Base-by-base conservation (phyloP, 2,113 vertebrate species). In the Callaeas wilsoni region DNA sequence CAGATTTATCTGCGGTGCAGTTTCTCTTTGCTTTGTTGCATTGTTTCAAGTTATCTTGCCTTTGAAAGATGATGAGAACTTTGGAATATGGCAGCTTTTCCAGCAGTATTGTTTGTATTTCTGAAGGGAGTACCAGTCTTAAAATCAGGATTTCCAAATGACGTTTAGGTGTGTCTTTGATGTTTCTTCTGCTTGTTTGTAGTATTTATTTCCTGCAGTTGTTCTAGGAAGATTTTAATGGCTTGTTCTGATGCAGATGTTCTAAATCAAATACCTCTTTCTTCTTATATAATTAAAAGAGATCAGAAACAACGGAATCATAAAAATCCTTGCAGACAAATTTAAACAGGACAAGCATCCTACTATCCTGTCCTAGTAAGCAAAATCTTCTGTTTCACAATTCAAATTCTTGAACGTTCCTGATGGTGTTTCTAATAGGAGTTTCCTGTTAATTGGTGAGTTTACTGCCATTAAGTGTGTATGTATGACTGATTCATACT, bases 41-140 rank as follows among this genome's bases (percentile, higher is more conserved):
- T 92, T 94, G 27, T 95, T 91, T 90, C 27, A 70, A 33, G 18
- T 85, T 86, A 63, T 77, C 37, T 76, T 88, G 50, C 59, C 52
- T 88, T 92, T 92, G 47, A 88, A 90, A 60, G 37, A 84, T n/a
- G 12, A 60, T 52, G 32, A 80, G 32, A 74, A 49, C 33, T 88
- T 92, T 44, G 44, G 41, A 88, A 57, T 52, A 8, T 25, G 29
- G 12, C 20, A 87, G 8, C 47, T 91, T 84, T 94, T 88, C 77
- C 53, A 84, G 14, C 10, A 53, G 32, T 46, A 19, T 49, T 81
- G 30, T 76, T 80, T 89, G 20, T 55, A 67, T 82, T 87, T 85
- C 53, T 94, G 62, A 52, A 63, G 37, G 68, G 50, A 62, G 9
- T 29, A 79, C n/a, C 32, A 29, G 35, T 60, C 37, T 46, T 82